These are phyloP conservation scores for Mythimna ferrago DNA, from an alignment of 2,888 invertebrate genomes.

Conservation along the genomic window DNA sequence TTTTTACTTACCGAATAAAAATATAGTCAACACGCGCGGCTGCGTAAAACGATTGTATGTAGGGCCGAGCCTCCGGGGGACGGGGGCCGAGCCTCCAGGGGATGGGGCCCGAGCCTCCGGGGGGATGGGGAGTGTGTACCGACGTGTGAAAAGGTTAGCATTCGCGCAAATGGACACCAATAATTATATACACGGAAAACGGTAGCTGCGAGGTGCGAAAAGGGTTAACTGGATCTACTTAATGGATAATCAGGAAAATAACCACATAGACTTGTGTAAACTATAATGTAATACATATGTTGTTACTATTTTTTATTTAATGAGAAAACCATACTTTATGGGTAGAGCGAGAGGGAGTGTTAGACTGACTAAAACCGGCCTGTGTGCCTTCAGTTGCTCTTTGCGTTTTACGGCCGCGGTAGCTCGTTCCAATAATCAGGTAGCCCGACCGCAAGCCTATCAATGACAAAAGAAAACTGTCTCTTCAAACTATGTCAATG, in stretches of 20 bases:
- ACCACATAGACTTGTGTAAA: neutral
- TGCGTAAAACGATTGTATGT: constrained; percentile 16
- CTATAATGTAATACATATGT: neutral
- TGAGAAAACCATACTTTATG: neutral
- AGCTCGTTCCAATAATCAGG: no score
- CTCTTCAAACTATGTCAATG: no score
- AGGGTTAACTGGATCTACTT: constrained; percentile 27
- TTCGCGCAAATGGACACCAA: constrained; percentile 36
- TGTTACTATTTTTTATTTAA: neutral
- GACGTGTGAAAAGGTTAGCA: constrained; percentile 40
- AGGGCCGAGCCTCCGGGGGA: neutral
- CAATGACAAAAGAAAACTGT: no score
- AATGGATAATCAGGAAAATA: constrained; percentile 36
- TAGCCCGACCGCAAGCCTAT: no score
- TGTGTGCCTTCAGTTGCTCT: no score
- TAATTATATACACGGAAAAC: constrained; percentile 37
- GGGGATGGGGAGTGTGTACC: neutral
- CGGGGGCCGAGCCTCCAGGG: neutral
- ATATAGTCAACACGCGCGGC: constrained; percentile 3
- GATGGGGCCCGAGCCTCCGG: neutral
- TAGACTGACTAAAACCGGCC: no score
- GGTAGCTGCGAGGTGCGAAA: constrained; percentile 19
- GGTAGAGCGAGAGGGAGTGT: no score
- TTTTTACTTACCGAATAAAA: constrained; percentile 1
- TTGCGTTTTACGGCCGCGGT: no score